Conservation (phyloP, 2,113 vertebrate species). For the Calypte anna region DNA sequence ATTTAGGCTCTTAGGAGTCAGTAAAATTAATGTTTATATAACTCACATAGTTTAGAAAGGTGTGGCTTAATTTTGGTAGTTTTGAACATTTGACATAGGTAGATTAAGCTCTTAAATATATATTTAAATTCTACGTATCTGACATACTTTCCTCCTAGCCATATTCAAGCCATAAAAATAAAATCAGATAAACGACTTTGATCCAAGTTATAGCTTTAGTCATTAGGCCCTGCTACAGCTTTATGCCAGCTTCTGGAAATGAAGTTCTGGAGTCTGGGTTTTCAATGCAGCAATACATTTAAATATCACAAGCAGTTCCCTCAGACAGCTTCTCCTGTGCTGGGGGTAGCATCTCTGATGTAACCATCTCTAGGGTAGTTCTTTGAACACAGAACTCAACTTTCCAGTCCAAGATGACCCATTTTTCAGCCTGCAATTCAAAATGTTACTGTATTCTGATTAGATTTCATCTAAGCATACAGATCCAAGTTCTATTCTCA, state of each 20-base stretch:
- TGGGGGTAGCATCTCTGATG: not conserved
- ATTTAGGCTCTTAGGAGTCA: not conserved
- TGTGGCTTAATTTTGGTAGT: not conserved
- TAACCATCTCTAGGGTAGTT: not conserved
- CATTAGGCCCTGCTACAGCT: not conserved
- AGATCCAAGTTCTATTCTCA: slow-evolving; percentile 9
- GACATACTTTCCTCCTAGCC: not conserved
- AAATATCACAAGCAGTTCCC: not conserved
- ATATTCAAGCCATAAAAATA: not conserved
- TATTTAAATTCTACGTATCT: not conserved
- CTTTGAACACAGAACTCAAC: not conserved
- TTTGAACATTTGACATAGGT: not conserved
- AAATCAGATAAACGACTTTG: slow-evolving; percentile 42
- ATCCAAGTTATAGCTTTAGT: slow-evolving; percentile 32
- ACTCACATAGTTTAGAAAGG: not conserved
- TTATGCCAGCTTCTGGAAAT: slow-evolving; percentile 12
- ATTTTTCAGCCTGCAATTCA: not conserved
- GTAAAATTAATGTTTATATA: not conserved
- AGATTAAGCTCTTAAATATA: not conserved
- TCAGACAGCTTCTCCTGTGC: not conserved
- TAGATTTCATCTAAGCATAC: not conserved
- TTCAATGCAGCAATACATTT: not conserved
- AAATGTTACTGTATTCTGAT: not conserved
- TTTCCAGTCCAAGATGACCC: not conserved
- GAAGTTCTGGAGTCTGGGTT: not conserved